Base-by-base conservation (phyloP, 2,113 vertebrate genomes). In the Plotosus lineatus region DNA sequence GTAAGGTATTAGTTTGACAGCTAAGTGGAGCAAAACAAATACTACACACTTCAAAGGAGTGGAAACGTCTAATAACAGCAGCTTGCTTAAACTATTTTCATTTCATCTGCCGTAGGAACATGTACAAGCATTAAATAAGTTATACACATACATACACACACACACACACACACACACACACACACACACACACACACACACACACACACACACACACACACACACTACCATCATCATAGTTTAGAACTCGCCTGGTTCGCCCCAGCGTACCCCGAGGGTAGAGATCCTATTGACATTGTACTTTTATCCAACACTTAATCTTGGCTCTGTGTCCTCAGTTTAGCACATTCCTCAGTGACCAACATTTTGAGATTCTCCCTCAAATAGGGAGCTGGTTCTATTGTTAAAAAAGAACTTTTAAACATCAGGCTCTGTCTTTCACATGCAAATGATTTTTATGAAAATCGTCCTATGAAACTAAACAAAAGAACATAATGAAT, bases 1-100 rank as follows among this genome's bases (percentile, higher is more conserved):
- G 88, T 89, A 90, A 89, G 88, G 91, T 91, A 90, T 91, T 93
- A 93, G 92, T 91, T 90, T 91, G 91, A 91, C 90, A 90, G 90
- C 86, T 88, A 89, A 91, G 88, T 88, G 87, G 90, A 91, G 90
- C 91, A 89, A 88, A 88, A 91, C 88, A 91, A 90, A 90, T 88
- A 87, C 88, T 86, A 85, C 89, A 89, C 89, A 91, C 90, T 91
- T 92, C 90, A 92, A 91, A 91, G 88, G 82, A 55, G 80, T 85
- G 81, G 75, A 87, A 88, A 51, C 21, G 78, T 84, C 86, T 84
- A 87, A 85, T 84, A 88, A 86, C 88, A 85, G 68, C 80, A 83
- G 79, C 82, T 65, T 78, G 87, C 84, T 90, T 91, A 85, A 90
- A 87, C 85, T 77, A 84, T 55, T 77, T 87, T 71, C 77, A 84